These are phyloP conservation scores for Cyclophora albipunctata DNA, from an alignment of 2,888 invertebrate species.

Conservation along the genomic window DNA sequence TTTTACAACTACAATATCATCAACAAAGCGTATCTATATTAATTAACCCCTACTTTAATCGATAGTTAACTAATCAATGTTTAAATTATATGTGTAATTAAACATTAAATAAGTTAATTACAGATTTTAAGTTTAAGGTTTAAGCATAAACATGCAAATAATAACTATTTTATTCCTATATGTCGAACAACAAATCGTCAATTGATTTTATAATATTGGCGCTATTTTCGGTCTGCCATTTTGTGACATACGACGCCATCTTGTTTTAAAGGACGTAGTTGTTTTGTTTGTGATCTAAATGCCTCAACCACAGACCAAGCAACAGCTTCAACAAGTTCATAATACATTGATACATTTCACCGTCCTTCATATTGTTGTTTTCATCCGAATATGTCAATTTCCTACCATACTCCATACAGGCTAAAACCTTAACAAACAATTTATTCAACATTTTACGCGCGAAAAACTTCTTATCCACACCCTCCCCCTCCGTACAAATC, in stretches of 20 bases:
- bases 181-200: neutral
- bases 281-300: slow-evolving; percentile 54
- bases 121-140: no score
- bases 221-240: neutral
- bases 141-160: no score
- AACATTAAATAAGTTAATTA: no score
- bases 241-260: neutral
- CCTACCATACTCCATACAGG: slow-evolving; percentile 39
- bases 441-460: slow-evolving; percentile 43
- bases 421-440: slow-evolving; percentile 45
- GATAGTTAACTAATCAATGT: no score
- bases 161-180: no score
- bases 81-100: no score
- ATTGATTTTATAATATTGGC: neutral
- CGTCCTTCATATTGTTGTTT: slow-evolving; percentile 50
- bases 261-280: neutral
- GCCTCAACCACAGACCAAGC: slow-evolving; percentile 66
- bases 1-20: no score
- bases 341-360: slow-evolving; percentile 58
- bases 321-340: slow-evolving; percentile 59
- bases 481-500: slow-evolving; percentile 50
- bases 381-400: slow-evolving; percentile 53
- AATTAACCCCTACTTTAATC: no score
- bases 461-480: slow-evolving; percentile 30
- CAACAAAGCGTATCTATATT: no score